These are phyloP conservation scores for Notolabrus celidotus DNA, from an alignment of 2,797 vertebrate genomes.

Conservation along the genomic window DNA sequence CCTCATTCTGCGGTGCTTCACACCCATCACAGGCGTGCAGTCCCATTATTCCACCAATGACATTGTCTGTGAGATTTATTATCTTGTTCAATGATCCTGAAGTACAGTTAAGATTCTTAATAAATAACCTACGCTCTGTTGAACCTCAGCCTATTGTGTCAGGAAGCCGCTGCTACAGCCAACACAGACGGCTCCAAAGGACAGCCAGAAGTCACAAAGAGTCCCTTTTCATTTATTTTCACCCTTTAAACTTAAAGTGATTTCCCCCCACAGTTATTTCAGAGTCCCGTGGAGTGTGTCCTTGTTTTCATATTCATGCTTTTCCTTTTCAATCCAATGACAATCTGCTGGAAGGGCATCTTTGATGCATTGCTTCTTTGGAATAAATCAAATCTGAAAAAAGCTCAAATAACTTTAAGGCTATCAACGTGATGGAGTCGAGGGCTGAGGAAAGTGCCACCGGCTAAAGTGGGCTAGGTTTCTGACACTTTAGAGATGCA, in stretches of 20 bases:
- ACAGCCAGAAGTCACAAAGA: slow-evolving; percentile 53
- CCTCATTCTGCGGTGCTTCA: not conserved
- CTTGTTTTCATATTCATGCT: slow-evolving; percentile 66
- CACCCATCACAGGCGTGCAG: slow-evolving; percentile 14
- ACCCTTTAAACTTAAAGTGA: slow-evolving; percentile 43
- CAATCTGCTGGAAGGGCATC: slow-evolving; percentile 63
- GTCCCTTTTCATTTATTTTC: slow-evolving; percentile 38
- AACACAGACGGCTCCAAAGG: slow-evolving; percentile 38
- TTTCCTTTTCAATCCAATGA: slow-evolving; percentile 61
- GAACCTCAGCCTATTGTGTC: slow-evolving; percentile 26
- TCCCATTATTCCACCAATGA: slow-evolving; percentile 15
- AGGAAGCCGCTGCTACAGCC: slow-evolving; percentile 33
- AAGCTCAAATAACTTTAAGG: slow-evolving; percentile 59
- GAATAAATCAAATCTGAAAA: slow-evolving; percentile 70
- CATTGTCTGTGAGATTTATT: slow-evolving; percentile 54
- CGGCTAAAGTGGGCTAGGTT: slow-evolving; percentile 45
- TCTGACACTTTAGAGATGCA: slow-evolving; percentile 46
- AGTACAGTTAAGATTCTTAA: slow-evolving; percentile 47
- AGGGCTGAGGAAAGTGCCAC: slow-evolving; percentile 46
- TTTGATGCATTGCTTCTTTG: slow-evolving; percentile 64
- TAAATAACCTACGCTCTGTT: slow-evolving; percentile 50
- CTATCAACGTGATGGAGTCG: slow-evolving; percentile 59
- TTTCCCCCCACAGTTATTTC: slow-evolving; percentile 41
- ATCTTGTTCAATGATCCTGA: slow-evolving; percentile 48
- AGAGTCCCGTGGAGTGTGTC: slow-evolving; percentile 44